phyloP scores from a whole-genome alignment of 2,888 invertebrate species.

The Xylota sylvarum region DNA sequence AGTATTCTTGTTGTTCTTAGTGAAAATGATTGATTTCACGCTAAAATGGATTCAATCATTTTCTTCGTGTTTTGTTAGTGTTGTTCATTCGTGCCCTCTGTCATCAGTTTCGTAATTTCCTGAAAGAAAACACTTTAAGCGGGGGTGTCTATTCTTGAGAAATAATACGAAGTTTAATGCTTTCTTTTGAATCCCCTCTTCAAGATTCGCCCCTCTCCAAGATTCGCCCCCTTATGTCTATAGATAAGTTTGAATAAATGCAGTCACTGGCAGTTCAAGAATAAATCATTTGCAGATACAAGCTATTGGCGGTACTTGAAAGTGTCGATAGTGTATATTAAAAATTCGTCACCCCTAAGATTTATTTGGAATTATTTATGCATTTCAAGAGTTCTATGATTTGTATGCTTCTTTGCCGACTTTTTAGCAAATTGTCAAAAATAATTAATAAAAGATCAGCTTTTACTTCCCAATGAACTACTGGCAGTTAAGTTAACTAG shows the following conservation, averaged over 20 bases:
- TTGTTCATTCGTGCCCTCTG: conserved; percentile 60
- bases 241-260: conserved; percentile 6
- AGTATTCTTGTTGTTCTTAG: conserved; percentile 44
- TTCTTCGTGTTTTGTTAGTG: conserved; percentile 53
- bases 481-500: too few species aligned
- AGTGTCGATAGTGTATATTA: conserved; percentile 14
- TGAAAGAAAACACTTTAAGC: conserved; percentile 34
- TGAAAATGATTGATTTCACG: conserved; percentile 76
- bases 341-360: neutral
- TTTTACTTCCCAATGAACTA: too few species aligned
- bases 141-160: conserved; percentile 23
- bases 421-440: too few species aligned
- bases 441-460: too few species aligned
- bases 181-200: conserved; percentile 25
- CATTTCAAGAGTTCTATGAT: neutral
- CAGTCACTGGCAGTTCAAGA: conserved; percentile 17
- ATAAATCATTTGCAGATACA: conserved; percentile 62
- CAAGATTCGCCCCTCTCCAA: conserved; percentile 17
- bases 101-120: conserved; percentile 71
- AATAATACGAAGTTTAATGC: neutral
- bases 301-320: conserved; percentile 18
- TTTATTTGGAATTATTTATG: neutral
- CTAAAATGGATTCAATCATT: conserved; percentile 71
- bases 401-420: too few species aligned
- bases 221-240: conserved; percentile 11